phyloP scores from a whole-genome alignment of 2,797 vertebrate species.

The Sebastolobus alascanus region DNA sequence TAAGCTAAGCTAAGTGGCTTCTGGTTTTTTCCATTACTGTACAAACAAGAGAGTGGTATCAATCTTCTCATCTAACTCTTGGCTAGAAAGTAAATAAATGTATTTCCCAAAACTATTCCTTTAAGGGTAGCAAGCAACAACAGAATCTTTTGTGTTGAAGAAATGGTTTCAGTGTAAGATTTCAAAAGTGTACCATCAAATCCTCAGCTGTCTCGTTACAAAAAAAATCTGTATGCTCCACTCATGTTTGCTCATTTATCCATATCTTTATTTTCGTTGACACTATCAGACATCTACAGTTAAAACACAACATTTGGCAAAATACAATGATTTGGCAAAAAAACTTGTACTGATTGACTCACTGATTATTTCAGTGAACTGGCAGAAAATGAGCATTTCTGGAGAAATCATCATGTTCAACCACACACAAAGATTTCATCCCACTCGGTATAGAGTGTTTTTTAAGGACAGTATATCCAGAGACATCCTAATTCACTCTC shows the following conservation, averaged over 20 bases:
- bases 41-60: too few relatives aligned
- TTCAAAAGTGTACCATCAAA: neutral
- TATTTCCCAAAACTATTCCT: neutral
- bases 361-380: slow-evolving; percentile 66
- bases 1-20: too few relatives aligned
- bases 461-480: slow-evolving; percentile 50
- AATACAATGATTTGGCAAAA: slow-evolving; percentile 86
- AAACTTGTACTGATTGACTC: slow-evolving; percentile 69
- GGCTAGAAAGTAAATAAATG: neutral
- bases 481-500: slow-evolving; percentile 57
- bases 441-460: slow-evolving; percentile 47
- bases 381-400: slow-evolving; percentile 67
- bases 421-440: slow-evolving; percentile 67
- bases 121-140: neutral
- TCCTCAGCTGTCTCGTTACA: neutral
- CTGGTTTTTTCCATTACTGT: too few relatives aligned
- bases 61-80: neutral
- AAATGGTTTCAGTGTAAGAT: neutral
- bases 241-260: slow-evolving; percentile 56
- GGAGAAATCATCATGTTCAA: slow-evolving; percentile 44
- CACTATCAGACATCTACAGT: slow-evolving; percentile 86
- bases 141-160: neutral
- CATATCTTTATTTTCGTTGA: slow-evolving; percentile 83
- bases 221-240: slow-evolving; percentile 4
- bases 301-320: slow-evolving; percentile 88